phyloP scores from a whole-genome alignment of 2,797 vertebrate species.

The Delichon dasypus region DNA sequence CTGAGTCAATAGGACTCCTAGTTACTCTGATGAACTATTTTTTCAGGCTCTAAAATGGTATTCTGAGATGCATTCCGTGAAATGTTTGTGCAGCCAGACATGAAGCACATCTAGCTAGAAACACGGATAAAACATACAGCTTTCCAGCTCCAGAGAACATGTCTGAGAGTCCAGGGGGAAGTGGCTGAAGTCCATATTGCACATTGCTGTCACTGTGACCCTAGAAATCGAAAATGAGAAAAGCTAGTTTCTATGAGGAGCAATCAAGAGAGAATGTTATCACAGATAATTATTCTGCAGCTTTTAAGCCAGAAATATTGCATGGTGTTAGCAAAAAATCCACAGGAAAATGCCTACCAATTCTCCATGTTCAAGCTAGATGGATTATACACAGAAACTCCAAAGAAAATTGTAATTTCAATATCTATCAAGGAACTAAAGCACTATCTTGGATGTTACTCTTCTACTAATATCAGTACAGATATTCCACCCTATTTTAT shows the following conservation, averaged over 20 bases:
- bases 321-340: neutral
- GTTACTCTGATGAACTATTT: neutral
- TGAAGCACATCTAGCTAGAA: neutral
- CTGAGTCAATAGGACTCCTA: neutral
- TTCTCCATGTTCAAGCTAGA: neutral
- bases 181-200: conserved; percentile 96
- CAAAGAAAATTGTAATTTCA: neutral
- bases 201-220: conserved; percentile 93
- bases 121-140: conserved; percentile 80
- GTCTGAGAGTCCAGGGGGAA: conserved; percentile 95
- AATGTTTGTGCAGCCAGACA: neutral
- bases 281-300: neutral
- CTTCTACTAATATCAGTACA: neutral
- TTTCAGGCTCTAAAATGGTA: neutral
- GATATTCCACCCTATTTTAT: neutral
- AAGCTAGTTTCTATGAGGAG: neutral
- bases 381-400: neutral
- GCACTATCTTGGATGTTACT: too few species aligned
- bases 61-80: neutral
- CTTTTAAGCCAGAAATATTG: neutral
- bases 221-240: conserved; percentile 71
- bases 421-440: neutral
- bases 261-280: neutral
- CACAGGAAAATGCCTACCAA: neutral
- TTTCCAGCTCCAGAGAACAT: conserved; percentile 92